Evolutionary conservation across 2,113 vertebrate genomes (phyloP), one percentile per base, ranked within the genome.

Genomic region (Charina bottae): DNA sequence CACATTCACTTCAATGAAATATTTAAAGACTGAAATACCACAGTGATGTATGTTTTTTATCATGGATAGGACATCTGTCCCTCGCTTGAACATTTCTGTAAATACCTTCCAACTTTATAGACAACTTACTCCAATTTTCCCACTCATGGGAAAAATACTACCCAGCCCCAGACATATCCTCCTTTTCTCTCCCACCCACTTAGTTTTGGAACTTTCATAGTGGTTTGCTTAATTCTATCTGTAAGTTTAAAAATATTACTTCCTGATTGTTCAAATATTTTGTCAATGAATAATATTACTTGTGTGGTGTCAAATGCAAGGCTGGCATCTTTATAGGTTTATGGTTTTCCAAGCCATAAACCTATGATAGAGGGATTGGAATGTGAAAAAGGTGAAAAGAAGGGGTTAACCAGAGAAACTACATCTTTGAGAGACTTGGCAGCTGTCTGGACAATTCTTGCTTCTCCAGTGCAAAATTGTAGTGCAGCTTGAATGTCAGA

Each of bases 391-490:
- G 53, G 46, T 64, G 78, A n/a, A 42, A 92, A 58, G 72, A 92
- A 92, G 24, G 59, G 56, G 91, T 92, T 89, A 92, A 89, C 46
- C 23, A 37, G 49, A 64, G n/a, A 89, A 92, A 84, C 37, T 84
- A 78, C 46, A 62, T 83, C 46, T 87, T 10, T 58, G 0, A 0
- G 56, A 26, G 26, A 94, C 78, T 56, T 89, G 88, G 91, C 42
- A 85, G 19, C 42, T 89, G 62, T 93, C 28, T 68, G 91, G 92
- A 64, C 86, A 95, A 93, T 92, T 37, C 42, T 94, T 94, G 86
- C 87, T 78, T 55, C 33, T 93, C 72, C 59, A 54, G 4, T 87
- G 85, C 93, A 95, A 93, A 42, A 93, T 87, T 94, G 94, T 91
- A 94, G 54, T 93, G 85, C 49, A 90, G 62, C 8, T 93, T 90